Conservation (phyloP, 2,888 invertebrate genomes). For the Calliopum simillimum region DNA sequence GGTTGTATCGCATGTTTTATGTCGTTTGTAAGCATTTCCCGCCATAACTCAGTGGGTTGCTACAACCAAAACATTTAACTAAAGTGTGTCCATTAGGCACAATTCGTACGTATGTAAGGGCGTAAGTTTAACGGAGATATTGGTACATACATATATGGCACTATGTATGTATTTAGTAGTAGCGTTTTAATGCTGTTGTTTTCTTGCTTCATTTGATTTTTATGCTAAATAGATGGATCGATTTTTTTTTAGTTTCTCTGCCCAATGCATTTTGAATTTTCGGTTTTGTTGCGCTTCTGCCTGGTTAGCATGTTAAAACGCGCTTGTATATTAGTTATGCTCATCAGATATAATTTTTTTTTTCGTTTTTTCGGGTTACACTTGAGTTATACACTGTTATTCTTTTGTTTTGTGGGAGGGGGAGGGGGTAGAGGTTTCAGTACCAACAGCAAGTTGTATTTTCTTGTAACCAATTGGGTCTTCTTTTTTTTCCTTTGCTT, state of each 20-base stretch:
- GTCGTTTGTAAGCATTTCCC: no score
- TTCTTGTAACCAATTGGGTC: neutral
- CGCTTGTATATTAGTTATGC: conserved; percentile 21
- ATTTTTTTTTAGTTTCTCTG: neutral
- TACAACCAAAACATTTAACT: neutral
- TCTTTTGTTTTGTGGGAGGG: neutral
- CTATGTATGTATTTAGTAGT: neutral
- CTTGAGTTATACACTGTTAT: conserved; percentile 5
- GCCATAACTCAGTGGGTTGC: no score
- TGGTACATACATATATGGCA: no score
- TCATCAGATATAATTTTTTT: conserved; percentile 4
- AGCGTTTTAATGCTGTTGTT: neutral
- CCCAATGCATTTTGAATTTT: neutral
- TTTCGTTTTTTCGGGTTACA: neutral
- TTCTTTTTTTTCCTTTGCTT: neutral
- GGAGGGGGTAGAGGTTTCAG: neutral
- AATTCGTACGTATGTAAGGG: conserved; percentile 9
- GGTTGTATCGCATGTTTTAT: neutral
- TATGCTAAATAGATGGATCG: conserved; percentile 17
- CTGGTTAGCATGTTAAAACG: conserved; percentile 1
- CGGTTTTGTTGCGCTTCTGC: neutral
- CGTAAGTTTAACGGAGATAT: neutral
- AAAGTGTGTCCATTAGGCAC: conserved; percentile 14
- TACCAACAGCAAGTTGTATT: neutral
- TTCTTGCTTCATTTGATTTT: conserved; percentile 26